phyloP scores from a whole-genome alignment of 2,113 vertebrate genomes.

The Zosterops hypoxanthus region DNA sequence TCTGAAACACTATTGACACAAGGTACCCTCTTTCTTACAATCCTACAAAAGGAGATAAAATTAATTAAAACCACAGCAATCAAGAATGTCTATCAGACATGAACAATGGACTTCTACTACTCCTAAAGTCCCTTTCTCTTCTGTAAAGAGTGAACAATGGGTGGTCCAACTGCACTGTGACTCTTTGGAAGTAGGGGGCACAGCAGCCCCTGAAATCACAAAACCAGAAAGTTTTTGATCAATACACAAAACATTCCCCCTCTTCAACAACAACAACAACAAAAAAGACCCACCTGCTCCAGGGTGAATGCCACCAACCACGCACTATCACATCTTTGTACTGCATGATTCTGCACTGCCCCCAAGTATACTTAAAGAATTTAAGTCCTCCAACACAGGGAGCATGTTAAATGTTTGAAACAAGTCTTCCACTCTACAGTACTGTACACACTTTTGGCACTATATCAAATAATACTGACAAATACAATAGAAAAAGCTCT shows the following conservation, averaged over 20 bases:
- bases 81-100: background rate
- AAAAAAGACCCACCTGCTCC: conserved; percentile 55
- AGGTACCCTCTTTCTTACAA: background rate
- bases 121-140: background rate
- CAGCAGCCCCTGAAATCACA: conserved; percentile 12
- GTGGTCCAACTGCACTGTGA: background rate
- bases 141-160: background rate
- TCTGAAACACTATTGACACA: background rate
- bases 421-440: conserved; percentile 11
- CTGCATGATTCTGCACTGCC: conserved; percentile 23
- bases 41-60: background rate
- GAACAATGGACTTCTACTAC: background rate
- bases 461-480: conserved; percentile 40
- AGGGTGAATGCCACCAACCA: conserved; percentile 45
- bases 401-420: background rate
- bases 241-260: background rate
- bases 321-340: conserved; percentile 44
- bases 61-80: background rate
- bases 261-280: background rate
- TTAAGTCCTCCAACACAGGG: background rate
- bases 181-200: background rate
- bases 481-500: conserved; percentile 24
- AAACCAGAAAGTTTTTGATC: background rate
- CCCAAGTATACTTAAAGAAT: background rate
- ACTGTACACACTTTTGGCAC: conserved; percentile 23